Evolutionary conservation across 2,797 vertebrate genomes (phyloP).

Genomic region (Pangasius larnaudii): DNA sequence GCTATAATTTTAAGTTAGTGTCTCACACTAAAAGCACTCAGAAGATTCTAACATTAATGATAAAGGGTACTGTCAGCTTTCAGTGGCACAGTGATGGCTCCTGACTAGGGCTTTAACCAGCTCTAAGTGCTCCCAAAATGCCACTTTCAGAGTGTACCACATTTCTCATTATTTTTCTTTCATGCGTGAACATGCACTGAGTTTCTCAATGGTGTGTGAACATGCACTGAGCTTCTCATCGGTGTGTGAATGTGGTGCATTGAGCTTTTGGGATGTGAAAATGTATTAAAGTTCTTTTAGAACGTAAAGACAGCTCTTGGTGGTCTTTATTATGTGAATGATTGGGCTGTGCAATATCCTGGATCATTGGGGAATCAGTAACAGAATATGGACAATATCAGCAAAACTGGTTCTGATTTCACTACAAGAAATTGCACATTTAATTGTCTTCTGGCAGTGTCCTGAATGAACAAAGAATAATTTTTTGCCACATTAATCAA

Average conservation of each 20-base stretch:
- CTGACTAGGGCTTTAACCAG: constrained; percentile 27
- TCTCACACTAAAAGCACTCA: constrained; percentile 22
- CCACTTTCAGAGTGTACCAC: constrained; percentile 16
- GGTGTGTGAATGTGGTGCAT: constrained; percentile 1
- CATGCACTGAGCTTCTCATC: background rate
- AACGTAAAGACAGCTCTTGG: background rate
- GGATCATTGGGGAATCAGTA: background rate
- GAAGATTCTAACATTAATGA: background rate
- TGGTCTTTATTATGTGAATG: background rate
- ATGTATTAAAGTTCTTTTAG: background rate
- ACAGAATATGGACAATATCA: background rate
- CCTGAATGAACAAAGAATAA: background rate
- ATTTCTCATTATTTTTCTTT: constrained; percentile 32
- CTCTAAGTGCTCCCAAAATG: constrained; percentile 10
- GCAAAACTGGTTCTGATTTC: background rate
- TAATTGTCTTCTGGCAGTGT: background rate
- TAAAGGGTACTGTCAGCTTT: constrained; percentile 25
- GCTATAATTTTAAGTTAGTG: constrained; percentile 18
- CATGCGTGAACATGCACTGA: constrained; percentile 24
- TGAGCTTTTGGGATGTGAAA: background rate
- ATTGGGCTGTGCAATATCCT: background rate
- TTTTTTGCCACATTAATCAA: background rate
- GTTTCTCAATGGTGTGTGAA: constrained; percentile 14
- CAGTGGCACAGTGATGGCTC: background rate
- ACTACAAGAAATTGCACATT: background rate